Percentiles rank a stretch among this genome's conserved stretches.
phyloP scores from a whole-genome alignment of 2,797 vertebrate genomes.

The Amphiprion clarkii region DNA sequence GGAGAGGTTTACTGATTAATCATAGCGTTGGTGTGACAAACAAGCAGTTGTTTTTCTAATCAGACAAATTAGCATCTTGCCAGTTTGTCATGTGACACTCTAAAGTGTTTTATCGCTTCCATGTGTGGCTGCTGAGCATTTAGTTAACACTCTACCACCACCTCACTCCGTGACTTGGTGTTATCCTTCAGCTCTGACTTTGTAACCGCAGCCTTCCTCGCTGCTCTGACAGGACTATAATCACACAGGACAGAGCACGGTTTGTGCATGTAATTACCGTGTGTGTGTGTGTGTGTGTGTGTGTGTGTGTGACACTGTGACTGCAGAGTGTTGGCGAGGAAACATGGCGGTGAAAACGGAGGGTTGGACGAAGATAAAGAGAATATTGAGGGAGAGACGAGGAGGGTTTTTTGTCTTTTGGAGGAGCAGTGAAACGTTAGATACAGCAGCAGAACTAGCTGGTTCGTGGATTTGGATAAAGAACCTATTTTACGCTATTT shows the following conservation, averaged over 20 bases:
- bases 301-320: slow-evolving; percentile 3
- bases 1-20: not conserved
- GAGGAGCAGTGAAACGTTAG: not conserved
- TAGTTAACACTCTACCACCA: slow-evolving; percentile 13
- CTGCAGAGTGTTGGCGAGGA: slow-evolving; percentile 28
- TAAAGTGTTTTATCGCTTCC: slow-evolving; percentile 1
- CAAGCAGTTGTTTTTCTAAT: no score
- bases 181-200: slow-evolving; percentile 18
- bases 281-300: slow-evolving; percentile 13
- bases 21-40: not conserved
- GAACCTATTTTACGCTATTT: no score
- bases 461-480: no score
- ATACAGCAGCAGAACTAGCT: not conserved
- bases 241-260: slow-evolving; percentile 44
- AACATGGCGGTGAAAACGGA: not conserved
- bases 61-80: not conserved
- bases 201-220: slow-evolving; percentile 3
- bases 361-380: not conserved
- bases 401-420: not conserved
- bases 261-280: slow-evolving; percentile 55
- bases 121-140: slow-evolving; percentile 8
- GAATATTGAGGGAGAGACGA: not conserved
- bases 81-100: not conserved
- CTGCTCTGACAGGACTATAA: slow-evolving; percentile 57
- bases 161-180: not conserved